A percentile compares a stretch with the other conserved stretches of the same genome.
Evolutionary conservation across 2,888 invertebrate species (phyloP).

Genomic region (Agrotis clavis): DNA sequence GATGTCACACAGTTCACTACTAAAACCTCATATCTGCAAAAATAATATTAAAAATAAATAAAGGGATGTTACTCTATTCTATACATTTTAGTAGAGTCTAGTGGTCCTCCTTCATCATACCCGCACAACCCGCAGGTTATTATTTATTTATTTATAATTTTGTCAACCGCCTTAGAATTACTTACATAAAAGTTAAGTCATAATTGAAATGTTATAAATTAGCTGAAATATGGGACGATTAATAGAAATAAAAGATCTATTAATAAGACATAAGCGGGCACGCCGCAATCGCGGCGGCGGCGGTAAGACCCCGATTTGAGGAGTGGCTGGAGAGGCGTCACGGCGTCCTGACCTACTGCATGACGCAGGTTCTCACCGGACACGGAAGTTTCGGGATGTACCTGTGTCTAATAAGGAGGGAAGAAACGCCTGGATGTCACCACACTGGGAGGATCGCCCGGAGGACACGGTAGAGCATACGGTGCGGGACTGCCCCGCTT

Average conservation of each 20-base stretch:
- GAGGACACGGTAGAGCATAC: too few relatives aligned
- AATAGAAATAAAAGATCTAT: background rate
- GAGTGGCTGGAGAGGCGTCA: too few relatives aligned
- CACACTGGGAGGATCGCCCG: too few relatives aligned
- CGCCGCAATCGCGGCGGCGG: too few relatives aligned
- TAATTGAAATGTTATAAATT: slow-evolving; percentile 64
- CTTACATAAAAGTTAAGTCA: slow-evolving; percentile 56
- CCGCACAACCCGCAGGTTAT: slow-evolving; percentile 62
- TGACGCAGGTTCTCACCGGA: too few relatives aligned
- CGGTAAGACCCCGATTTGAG: too few relatives aligned
- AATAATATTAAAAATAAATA: slow-evolving; percentile 45
- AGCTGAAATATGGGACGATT: slow-evolving; percentile 65
- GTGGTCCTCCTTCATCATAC: slow-evolving; percentile 54
- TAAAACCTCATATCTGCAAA: background rate
- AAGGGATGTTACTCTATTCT: slow-evolving; percentile 40
- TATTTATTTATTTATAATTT: slow-evolving; percentile 66
- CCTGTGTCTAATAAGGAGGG: too few relatives aligned
- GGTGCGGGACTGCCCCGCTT: too few relatives aligned
- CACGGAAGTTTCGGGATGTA: too few relatives aligned
- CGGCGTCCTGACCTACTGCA: too few relatives aligned
- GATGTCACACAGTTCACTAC: background rate
- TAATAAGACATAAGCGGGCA: background rate
- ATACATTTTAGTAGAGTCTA: background rate
- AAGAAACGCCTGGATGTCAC: too few relatives aligned
- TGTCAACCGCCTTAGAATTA: slow-evolving; percentile 57